These are phyloP conservation scores for Deroplatys truncata DNA, from an alignment of 2,888 invertebrate species.

Conservation along the genomic window DNA sequence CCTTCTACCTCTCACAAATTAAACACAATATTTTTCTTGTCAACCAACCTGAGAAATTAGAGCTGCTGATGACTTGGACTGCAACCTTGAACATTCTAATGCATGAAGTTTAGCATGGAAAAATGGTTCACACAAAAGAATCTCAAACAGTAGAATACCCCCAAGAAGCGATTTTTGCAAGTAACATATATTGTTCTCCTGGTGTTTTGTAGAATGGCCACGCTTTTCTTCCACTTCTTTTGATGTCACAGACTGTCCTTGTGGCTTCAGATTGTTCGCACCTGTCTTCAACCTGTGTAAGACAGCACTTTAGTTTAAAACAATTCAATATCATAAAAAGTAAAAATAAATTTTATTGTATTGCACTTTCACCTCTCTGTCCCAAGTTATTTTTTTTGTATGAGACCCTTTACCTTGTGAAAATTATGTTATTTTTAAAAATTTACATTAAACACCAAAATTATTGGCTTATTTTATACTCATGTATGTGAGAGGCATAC, in stretches of 20 bases:
- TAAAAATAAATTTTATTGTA: too few species aligned
- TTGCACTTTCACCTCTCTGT: too few species aligned
- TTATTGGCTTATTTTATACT: too few species aligned
- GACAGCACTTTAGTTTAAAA: not conserved
- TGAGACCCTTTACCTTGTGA: too few species aligned
- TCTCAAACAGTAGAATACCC: slow-evolving; percentile 65
- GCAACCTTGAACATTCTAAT: slow-evolving; percentile 59
- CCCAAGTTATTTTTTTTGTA: too few species aligned
- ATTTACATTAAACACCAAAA: too few species aligned
- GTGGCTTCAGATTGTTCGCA: not conserved
- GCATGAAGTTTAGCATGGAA: slow-evolving; percentile 64
- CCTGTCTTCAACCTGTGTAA: not conserved
- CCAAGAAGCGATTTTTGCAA: slow-evolving; percentile 64
- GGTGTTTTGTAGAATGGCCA: not conserved
- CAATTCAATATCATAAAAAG: not conserved
- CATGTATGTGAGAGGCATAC: too few species aligned
- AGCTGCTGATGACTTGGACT: slow-evolving; percentile 51
- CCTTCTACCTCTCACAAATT: not conserved
- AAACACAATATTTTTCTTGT: not conserved
- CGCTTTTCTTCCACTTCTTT: not conserved
- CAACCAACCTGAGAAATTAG: slow-evolving; percentile 52
- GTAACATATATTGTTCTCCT: slow-evolving; percentile 42
- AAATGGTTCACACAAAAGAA: slow-evolving; percentile 65
- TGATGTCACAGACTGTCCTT: not conserved
- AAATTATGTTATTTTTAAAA: too few species aligned